Conservation (phyloP, 1,140 invertebrate species). For the Plectus sambesii region DNA sequence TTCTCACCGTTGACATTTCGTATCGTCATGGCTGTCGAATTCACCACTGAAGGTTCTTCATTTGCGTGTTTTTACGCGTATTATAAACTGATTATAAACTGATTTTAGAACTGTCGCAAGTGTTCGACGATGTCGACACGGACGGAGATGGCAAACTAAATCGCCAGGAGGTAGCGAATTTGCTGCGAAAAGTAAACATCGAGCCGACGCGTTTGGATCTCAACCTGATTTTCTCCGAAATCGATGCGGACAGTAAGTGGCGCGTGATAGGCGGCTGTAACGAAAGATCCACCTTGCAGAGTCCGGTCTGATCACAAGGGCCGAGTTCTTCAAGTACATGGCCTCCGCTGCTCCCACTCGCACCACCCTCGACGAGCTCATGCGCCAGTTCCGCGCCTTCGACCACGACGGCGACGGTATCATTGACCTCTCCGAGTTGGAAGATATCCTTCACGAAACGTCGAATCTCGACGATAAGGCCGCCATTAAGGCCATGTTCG, state of each 20-base stretch:
- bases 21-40: no score
- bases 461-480: conserved; percentile 29
- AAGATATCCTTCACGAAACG: conserved; percentile 29
- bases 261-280: no score
- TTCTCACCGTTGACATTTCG: no score
- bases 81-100: no score
- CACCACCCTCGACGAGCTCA: conserved; percentile 36
- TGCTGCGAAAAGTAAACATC: conserved; percentile 35
- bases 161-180: conserved; percentile 35
- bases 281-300: conserved; percentile 33
- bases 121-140: conserved; percentile 39
- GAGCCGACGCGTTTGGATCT: conserved; percentile 39
- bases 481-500: conserved; percentile 29
- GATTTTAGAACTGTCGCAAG: conserved; percentile 37
- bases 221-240: conserved; percentile 40
- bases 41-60: no score
- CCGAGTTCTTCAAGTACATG: conserved; percentile 40
- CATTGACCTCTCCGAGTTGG: conserved; percentile 36
- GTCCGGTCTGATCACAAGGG: conserved; percentile 39
- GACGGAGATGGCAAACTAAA: conserved; percentile 38
- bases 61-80: no score
- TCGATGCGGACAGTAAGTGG: conserved; percentile 38
- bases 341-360: conserved; percentile 31
- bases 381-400: conserved; percentile 27
- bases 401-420: conserved; percentile 32